These are phyloP conservation scores for Erebia aethiops DNA, from an alignment of 2,888 invertebrate genomes.

Conservation along the genomic window DNA sequence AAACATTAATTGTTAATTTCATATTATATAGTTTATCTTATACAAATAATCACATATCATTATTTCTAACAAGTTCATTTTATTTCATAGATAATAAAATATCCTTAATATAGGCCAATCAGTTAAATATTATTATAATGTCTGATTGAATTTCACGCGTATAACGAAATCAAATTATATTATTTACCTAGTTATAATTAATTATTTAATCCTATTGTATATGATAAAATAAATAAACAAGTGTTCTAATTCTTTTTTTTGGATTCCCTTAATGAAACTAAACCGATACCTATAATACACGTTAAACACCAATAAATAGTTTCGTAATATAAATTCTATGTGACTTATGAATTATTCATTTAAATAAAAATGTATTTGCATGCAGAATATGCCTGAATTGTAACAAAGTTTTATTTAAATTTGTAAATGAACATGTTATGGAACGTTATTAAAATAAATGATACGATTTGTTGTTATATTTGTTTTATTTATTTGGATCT, in stretches of 20 bases:
- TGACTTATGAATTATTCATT: constrained; percentile 19
- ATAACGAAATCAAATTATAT: constrained; percentile 24
- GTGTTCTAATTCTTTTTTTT: too few relatives aligned
- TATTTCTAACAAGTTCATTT: constrained; percentile 62
- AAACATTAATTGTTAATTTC: constrained; percentile 72
- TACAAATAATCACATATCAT: constrained; percentile 78
- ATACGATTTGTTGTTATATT: constrained; percentile 52
- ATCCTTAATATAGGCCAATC: constrained; percentile 28
- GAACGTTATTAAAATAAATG: constrained; percentile 68
- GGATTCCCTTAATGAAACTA: too few relatives aligned
- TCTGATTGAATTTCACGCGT: constrained; percentile 21
- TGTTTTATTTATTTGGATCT: constrained; percentile 41
- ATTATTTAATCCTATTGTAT: constrained; percentile 31
- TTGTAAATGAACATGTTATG: constrained; percentile 60
- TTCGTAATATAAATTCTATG: constrained; percentile 30
- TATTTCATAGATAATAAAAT: constrained; percentile 25
- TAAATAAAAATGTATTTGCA: constrained; percentile 51
- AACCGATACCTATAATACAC: constrained; percentile 9
- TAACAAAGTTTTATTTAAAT: constrained; percentile 53
- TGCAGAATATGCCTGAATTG: constrained; percentile 38
- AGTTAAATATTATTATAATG: constrained; percentile 16
- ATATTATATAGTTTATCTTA: constrained; percentile 71
- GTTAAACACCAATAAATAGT: constrained; percentile 21
- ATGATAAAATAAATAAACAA: constrained; percentile 21
- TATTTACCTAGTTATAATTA: constrained; percentile 31